Evolutionary conservation across 2,113 vertebrate species (phyloP).

Genomic region (Platycercus adscitus): DNA sequence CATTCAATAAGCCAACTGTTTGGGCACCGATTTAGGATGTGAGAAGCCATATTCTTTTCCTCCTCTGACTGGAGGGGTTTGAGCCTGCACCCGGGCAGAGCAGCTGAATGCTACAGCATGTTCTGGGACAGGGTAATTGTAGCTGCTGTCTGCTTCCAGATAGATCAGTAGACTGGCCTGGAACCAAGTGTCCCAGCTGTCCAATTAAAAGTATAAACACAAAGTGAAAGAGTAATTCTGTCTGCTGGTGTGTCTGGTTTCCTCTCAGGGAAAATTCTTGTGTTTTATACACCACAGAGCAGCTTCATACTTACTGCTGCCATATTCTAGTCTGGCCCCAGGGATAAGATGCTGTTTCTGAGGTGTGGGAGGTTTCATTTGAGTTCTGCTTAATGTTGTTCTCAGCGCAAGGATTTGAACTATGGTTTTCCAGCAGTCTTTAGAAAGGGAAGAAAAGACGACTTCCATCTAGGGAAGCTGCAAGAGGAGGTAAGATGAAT

Average conservation of each 20-base stretch:
- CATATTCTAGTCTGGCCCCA: background rate
- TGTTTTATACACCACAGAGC: background rate
- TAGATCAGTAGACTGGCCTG: background rate
- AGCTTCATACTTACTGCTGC: background rate
- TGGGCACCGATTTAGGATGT: background rate
- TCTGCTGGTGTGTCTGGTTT: background rate
- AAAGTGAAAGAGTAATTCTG: background rate
- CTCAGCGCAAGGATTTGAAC: background rate
- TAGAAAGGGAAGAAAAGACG: background rate
- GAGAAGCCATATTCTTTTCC: background rate
- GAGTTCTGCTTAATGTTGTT: background rate
- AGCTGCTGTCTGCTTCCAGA: background rate
- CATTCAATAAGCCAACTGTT: background rate
- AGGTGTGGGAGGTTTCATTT: background rate
- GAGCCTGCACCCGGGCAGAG: rapidly evolving
- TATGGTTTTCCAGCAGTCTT: background rate
- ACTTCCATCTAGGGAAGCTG: background rate
- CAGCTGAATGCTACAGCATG: background rate
- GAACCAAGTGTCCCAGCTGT: background rate
- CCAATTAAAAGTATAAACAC: background rate
- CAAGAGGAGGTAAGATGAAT: background rate
- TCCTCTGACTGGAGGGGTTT: background rate
- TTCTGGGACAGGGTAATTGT: background rate
- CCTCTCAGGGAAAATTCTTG: background rate
- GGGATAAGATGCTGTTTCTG: background rate